Base-by-base conservation (phyloP, 2,888 invertebrate species). In the Chromoteleia sp. region DNA sequence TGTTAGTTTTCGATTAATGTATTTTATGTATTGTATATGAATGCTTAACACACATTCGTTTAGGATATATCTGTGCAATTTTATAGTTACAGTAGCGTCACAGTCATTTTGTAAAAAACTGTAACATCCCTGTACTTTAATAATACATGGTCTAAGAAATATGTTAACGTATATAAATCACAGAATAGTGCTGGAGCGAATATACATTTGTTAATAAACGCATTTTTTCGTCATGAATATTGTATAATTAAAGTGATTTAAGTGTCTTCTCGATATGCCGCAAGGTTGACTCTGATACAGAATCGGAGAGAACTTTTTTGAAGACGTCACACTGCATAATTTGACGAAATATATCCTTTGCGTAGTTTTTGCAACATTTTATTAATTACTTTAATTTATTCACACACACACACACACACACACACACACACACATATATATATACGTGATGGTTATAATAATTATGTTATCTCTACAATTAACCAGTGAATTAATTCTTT, bases 211-310 rank as follows among this genome's bases (percentile, higher is more conserved):
- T 30, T 36, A 21, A 25, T 25, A 48, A 54, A 33, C 33, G 17
- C 8, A 17, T 54, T 25, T 41, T 39, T 43, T 29, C 3, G 5
- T 56, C 19, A 25, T 19, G 25, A 21, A 19, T 70, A 58, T 29
- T 58, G 5, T 21, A 1, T 41, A 29, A 36, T 87, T 92, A 92
- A 88, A 95, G 92, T 83, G 93, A 93, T 81, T 93, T 94, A 54
- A 98, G 92, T 70, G 95, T 95, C 90, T 98, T 98, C 87, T 96
- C 95, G 73, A 98, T 96, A 88, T 97, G 96, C 82, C 97, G 94
- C 87, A 97, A 94, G 5, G 96, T 95, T 84, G 95, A 94, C 10
- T 95, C 93, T 39, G 96, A 95, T 88, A 98, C 95, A 6, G 97
- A 95, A 84, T 97, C 98, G 82, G 95, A 93, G 48, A 98, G 92